These are phyloP conservation scores for Glossophaga mutica DNA, from an alignment of 2,797 vertebrate genomes.

Conservation along the genomic window DNA sequence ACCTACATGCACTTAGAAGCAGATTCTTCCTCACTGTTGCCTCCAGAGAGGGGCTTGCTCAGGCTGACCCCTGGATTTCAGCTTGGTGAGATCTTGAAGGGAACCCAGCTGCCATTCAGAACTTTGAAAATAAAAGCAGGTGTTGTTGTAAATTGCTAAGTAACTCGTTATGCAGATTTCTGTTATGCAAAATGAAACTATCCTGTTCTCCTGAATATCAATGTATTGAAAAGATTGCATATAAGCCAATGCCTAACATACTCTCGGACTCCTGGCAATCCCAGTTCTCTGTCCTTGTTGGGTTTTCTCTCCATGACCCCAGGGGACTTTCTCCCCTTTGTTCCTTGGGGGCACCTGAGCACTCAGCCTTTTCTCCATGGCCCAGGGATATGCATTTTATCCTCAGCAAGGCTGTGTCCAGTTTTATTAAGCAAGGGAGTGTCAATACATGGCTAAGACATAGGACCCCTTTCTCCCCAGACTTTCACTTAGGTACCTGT, in stretches of 20 bases:
- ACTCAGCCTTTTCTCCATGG: not conserved
- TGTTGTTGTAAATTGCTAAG: not conserved
- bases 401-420: not conserved
- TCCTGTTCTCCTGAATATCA: not conserved
- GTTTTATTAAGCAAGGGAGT: not conserved
- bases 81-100: not conserved
- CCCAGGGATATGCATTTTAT: too few species aligned
- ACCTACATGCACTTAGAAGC: not conserved
- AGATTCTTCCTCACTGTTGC: not conserved
- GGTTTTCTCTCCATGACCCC: not conserved
- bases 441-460: not conserved
- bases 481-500: not conserved
- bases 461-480: too few species aligned
- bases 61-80: not conserved
- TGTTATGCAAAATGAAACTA: not conserved
- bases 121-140: not conserved
- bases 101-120: not conserved
- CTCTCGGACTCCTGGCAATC: not conserved
- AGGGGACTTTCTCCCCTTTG: not conserved
- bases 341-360: not conserved
- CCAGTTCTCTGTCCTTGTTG: not conserved
- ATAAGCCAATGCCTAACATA: not conserved
- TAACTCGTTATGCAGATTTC: not conserved
- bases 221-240: not conserved
- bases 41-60: not conserved